Base-by-base conservation (phyloP, 2,797 vertebrate species). In the Aselliscus stoliczkanus region DNA sequence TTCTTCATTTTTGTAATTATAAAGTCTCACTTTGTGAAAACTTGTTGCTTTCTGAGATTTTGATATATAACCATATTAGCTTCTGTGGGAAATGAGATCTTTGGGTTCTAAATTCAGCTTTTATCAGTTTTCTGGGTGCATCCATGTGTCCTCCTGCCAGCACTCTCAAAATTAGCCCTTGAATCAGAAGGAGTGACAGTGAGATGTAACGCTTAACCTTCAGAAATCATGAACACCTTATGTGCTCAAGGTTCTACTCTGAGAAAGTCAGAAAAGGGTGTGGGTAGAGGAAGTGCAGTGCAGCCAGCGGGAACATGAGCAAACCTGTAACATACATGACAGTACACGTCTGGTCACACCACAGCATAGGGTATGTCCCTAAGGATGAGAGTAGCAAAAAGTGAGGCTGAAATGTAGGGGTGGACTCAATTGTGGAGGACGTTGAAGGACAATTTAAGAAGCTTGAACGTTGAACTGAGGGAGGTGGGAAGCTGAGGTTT, bases 151-250 rank as follows among this genome's bases (percentile, higher is more conserved):
- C 20, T 94, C 73, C 67, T 97, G 90, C 65, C 97, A 90, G 77
- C 14, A 85, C 21, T 96, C 34, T 76, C 64, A 90, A 79, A 97
- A 96, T 94, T 73, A 93, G 75, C 29, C 64, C 60, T 88, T 81
- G 39, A 82, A 44, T 84, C 58, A n/a, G 75, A 27, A 94, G 23
- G n/a, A 96, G 29, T 79, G 21, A 96, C 44, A 58, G 69, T 88
- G 87, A 81, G 77, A 37, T 44, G 79, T 60, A 91, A 96, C 72
- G 17, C 1, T 97, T 86, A 82, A 50, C 13, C 90, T 96, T 93
- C 97, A 92, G 97, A 95, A 96, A 42, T 25, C 4, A 69, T 91
- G 95, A 87, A 79, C 54, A 73, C 83, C 58, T 50, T 90, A 87
- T 93, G 83, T 94, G 95, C 88, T 94, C n/a, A 62, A 75, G 23